phyloP scores from a whole-genome alignment of 2,888 invertebrate species.

The Plusia festucae region DNA sequence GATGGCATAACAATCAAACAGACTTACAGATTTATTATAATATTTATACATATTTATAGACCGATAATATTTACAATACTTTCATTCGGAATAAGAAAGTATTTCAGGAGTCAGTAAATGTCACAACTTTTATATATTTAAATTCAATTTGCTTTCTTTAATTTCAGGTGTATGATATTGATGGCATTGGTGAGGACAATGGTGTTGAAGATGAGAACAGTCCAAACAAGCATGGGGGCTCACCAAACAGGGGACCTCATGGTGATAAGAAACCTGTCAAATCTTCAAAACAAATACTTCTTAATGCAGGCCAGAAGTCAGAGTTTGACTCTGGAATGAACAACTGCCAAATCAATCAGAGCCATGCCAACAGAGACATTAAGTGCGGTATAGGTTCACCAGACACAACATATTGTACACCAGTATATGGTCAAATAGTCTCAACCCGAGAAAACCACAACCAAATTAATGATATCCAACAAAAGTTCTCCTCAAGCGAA shows the following conservation, averaged over 20 bases:
- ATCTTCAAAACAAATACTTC: conserved; percentile 85
- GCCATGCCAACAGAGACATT: conserved; percentile 68
- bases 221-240: conserved; percentile 53
- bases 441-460: conserved; percentile 86
- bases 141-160: neutral
- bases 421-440: conserved; percentile 86
- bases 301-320: conserved; percentile 86
- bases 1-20: no score
- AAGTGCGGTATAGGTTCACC: conserved; percentile 69
- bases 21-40: no score
- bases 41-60: no score
- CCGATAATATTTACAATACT: no score
- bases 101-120: no score
- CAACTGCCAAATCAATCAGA: conserved; percentile 82
- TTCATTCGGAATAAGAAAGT: no score
- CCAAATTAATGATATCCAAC: conserved; percentile 86
- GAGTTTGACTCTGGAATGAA: conserved; percentile 88
- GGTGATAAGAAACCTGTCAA: conserved; percentile 77
- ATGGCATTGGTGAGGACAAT: conserved; percentile 83
- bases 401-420: conserved; percentile 85
- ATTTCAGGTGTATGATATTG: conserved; percentile 85
- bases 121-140: no score
- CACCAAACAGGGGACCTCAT: conserved; percentile 66
- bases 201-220: conserved; percentile 77
- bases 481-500: conserved; percentile 79